Conservation (phyloP, 2,113 vertebrate genomes). For the Cyphomyrus discorhynchus region DNA sequence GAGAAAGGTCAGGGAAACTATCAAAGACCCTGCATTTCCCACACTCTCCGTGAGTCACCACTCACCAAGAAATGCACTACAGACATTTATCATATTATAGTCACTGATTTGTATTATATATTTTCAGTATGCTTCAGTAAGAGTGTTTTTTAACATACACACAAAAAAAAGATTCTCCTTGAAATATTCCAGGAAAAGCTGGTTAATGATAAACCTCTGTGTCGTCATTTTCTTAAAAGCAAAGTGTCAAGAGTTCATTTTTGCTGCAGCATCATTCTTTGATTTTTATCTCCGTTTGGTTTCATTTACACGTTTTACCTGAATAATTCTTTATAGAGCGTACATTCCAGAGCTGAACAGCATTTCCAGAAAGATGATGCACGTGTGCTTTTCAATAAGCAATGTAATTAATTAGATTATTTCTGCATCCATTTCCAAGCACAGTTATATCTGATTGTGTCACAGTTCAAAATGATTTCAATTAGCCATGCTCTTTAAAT, state of each 20-base stretch:
- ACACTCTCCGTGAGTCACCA: not conserved
- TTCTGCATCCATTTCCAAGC: not conserved
- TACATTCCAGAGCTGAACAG: not conserved
- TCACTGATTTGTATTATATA: not conserved
- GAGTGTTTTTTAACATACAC: not conserved
- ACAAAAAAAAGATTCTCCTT: not conserved
- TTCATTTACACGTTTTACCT: not conserved
- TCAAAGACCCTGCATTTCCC: not conserved
- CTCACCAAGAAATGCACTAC: not conserved
- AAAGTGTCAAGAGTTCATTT: not conserved
- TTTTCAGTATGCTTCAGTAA: not conserved
- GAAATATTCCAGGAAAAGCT: not conserved
- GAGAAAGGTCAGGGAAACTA: not conserved
- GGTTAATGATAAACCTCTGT: not conserved
- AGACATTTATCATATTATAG: not conserved
- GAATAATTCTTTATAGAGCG: not conserved
- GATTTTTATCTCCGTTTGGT: not conserved
- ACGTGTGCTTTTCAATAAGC: not conserved
- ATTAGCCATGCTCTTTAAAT: constrained; percentile 1
- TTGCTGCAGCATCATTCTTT: not conserved
- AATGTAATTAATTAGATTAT: constrained; percentile 2
- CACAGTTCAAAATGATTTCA: not conserved
- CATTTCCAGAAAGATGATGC: not conserved
- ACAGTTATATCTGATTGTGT: not conserved
- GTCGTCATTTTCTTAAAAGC: not conserved